Percentiles rank a stretch among this genome's conserved stretches.
These are phyloP conservation scores for Tenrec ecaudatus DNA, from an alignment of 2,113 vertebrate genomes.

Conservation along the genomic window DNA sequence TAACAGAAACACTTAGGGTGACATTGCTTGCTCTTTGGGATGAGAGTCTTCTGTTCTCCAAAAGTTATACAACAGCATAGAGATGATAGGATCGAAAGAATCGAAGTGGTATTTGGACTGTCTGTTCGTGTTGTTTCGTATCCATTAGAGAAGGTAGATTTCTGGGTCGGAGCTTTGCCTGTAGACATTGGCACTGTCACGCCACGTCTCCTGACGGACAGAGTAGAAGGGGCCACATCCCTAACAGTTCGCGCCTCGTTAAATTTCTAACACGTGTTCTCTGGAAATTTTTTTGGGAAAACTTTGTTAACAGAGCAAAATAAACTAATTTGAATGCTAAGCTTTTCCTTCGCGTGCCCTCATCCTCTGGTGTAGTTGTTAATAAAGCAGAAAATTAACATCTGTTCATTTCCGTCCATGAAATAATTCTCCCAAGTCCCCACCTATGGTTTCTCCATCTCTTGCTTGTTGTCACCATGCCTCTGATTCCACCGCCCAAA, in stretches of 20 bases:
- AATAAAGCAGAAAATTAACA: not conserved
- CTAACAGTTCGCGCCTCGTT: not conserved
- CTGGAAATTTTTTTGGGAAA: not conserved
- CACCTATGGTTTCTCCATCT: not conserved
- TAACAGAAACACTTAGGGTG: not conserved
- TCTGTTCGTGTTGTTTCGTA: not conserved
- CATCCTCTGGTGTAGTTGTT: not conserved
- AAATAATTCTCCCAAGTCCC: not conserved
- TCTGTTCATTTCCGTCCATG: not conserved
- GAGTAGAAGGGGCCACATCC: not conserved
- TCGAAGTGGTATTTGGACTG: not conserved
- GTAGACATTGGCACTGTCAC: not conserved
- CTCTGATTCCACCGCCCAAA: not conserved
- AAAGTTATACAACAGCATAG: not conserved
- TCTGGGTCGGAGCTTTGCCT: not conserved
- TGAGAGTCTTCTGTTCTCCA: constrained; percentile 40
- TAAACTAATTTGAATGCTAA: not conserved
- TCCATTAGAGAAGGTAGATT: not conserved
- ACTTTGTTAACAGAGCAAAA: not conserved
- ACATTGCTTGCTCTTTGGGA: not conserved
- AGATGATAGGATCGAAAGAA: not conserved
- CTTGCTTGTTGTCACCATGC: not conserved
- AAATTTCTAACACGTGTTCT: not conserved
- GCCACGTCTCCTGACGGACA: constrained; percentile 23
- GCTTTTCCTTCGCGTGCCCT: not conserved